These are phyloP conservation scores for Tenodera sinensis DNA, from an alignment of 2,888 invertebrate species.

Conservation along the genomic window DNA sequence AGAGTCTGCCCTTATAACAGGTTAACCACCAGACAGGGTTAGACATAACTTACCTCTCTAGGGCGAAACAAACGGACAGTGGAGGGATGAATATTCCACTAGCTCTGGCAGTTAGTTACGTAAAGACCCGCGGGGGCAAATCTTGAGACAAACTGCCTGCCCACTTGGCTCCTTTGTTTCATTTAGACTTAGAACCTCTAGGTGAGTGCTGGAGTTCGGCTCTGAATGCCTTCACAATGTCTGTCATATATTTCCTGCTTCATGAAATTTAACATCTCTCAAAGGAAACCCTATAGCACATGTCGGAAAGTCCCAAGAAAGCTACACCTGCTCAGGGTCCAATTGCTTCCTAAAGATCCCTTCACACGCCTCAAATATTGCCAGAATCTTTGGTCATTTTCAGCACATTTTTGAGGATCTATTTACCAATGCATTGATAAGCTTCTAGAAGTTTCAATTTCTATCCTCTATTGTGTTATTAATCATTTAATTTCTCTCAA, in stretches of 20 bases:
- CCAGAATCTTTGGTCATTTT: too few species aligned
- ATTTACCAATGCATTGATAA: too few species aligned
- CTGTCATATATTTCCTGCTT: neutral
- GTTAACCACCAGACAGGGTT: neutral
- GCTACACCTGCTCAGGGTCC: neutral
- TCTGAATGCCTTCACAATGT: neutral
- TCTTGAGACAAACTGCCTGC: neutral
- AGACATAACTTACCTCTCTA: neutral
- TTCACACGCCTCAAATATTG: too few species aligned
- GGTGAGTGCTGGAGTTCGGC: neutral
- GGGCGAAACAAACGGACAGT: neutral
- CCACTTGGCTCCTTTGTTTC: neutral
- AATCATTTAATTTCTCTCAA: too few species aligned
- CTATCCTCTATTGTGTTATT: too few species aligned
- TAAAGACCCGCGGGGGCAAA: neutral
- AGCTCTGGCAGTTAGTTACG: neutral
- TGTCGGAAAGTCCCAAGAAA: neutral
- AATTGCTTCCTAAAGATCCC: too few species aligned
- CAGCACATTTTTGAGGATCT: too few species aligned
- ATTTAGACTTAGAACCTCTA: neutral
- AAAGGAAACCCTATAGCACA: neutral
- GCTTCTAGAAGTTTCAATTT: too few species aligned
- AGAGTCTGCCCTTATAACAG: neutral
- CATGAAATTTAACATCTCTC: neutral
- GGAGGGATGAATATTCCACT: neutral